phyloP scores from a whole-genome alignment of 2,113 vertebrate species.

The Chiloscyllium plagiosum region DNA sequence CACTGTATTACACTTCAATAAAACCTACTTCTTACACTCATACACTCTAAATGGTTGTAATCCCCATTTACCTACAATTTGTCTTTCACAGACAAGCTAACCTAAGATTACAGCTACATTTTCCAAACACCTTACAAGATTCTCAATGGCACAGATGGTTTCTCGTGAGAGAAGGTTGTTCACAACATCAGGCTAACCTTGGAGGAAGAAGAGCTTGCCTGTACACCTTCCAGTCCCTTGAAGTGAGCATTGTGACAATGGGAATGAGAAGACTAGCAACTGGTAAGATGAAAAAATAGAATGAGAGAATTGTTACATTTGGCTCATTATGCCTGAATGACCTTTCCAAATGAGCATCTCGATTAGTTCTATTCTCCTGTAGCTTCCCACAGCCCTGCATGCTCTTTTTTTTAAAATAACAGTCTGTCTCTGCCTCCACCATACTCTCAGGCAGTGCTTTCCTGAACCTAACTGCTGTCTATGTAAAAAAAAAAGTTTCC shows the following conservation, averaged over 20 bases:
- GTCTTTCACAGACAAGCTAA: background rate
- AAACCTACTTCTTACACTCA: background rate
- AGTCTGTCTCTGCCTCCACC: too few species aligned
- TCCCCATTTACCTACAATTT: background rate
- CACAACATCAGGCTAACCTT: background rate
- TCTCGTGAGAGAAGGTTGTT: background rate
- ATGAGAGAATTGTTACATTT: too few species aligned
- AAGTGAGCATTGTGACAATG: background rate
- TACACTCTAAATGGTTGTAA: background rate
- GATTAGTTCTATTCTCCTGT: too few species aligned
- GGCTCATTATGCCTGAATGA: too few species aligned
- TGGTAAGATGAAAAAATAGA: background rate
- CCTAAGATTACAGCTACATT: background rate
- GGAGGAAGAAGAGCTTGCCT: background rate
- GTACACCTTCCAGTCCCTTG: background rate
- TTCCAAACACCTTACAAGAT: background rate
- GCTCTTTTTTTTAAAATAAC: too few species aligned
- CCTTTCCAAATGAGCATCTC: too few species aligned
- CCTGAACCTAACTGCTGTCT: too few species aligned
- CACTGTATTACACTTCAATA: background rate
- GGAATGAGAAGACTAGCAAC: background rate
- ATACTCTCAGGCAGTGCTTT: too few species aligned
- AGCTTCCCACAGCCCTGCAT: too few species aligned
- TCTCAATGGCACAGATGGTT: too few species aligned
- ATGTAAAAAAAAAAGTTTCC: too few species aligned